Base-by-base conservation (phyloP, 1,140 invertebrate species). In the Drosophila simulans region DNA sequence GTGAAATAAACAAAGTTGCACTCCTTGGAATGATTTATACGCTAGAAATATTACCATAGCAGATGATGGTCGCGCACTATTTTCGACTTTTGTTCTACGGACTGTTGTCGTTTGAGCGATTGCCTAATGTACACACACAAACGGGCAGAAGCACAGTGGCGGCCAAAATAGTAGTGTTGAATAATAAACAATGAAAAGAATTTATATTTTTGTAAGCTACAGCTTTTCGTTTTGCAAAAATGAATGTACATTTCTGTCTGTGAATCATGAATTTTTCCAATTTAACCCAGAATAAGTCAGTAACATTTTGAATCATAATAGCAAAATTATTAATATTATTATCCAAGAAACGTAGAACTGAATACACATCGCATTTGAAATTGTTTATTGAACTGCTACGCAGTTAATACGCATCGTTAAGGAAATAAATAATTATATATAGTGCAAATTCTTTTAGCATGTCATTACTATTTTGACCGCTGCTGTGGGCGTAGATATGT, bases 71-170 rank as follows among this genome's bases (percentile, higher is more conserved):
- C 51, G 66, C 48, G 64, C 48, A 70, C 66, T 70, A 71, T 71
- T 71, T 71, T 71, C 68, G 68, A 71, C 70, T 71, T 71, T 65
- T 46, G 68, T 71, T 71, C 70, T 64, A 71, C 66, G 68, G 68
- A 70, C 66, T 70, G 52, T 70, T 70, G 66, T 79, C 75, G 57
- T 62, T 79, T 79, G 69, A 79, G 70, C 63, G 63, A 71, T 71
- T 71, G 68, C 65, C 65, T 71, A 71, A 71, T 71, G 65, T 43
- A 51, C 25, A 40, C 5, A 57, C 43, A 45, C 7, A 56, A 37
- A 40, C 40, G 27, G 55, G 58, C 46, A 17, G 13, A 40, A 15
- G 34, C 10, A 65, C 60, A 53, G 27, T 20, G 15, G 31, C 13
- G 39, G 31, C 1, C 46, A 68, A 43, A 43, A 43, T 53, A 27